phyloP scores from a whole-genome alignment of 2,888 invertebrate genomes.

The Ornithoptera priamus region DNA sequence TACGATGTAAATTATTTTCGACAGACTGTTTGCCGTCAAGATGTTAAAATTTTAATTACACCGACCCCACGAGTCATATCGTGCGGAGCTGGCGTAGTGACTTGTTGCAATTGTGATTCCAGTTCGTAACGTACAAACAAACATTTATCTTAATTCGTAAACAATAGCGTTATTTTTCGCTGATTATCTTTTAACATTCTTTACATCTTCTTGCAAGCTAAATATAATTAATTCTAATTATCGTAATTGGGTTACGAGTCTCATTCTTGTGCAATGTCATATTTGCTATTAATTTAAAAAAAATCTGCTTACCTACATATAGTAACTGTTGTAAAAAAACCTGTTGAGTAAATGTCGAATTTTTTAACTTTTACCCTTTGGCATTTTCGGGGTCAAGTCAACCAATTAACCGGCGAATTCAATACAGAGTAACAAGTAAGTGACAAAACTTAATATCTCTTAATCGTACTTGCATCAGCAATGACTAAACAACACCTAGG shows the following conservation, averaged over 20 bases:
- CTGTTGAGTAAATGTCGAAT: conserved; percentile 28
- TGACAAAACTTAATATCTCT: conserved; percentile 29
- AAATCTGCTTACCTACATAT: neutral
- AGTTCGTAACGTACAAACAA: conserved; percentile 10
- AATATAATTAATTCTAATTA: conserved; percentile 13
- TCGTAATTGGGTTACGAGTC: conserved; percentile 16
- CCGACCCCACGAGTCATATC: conserved; percentile 36
- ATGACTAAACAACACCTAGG: conserved; percentile 4
- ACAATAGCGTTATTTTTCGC: conserved; percentile 19
- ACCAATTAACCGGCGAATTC: conserved; percentile 28
- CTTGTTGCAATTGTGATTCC: conserved; percentile 8
- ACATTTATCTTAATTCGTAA: conserved; percentile 15
- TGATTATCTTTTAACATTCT: neutral
- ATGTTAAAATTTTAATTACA: conserved; percentile 48
- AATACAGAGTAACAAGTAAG: conserved; percentile 27
- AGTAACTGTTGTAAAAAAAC: conserved; percentile 21
- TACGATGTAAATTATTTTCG: conserved; percentile 53
- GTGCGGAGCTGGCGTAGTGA: conserved; percentile 29
- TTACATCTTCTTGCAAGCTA: neutral
- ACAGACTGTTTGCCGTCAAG: conserved; percentile 43
- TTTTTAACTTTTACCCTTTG: conserved; percentile 29
- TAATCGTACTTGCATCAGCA: conserved; percentile 16
- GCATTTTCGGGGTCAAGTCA: conserved; percentile 26
- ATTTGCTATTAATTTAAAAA: conserved; percentile 7
- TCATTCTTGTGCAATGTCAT: conserved; percentile 16